Evolutionary conservation across 53 echinoderm and acorn worm genomes (phyloP), one percentile per base, ranked within the genome.

Genomic region (Astropecten irregularis): DNA sequence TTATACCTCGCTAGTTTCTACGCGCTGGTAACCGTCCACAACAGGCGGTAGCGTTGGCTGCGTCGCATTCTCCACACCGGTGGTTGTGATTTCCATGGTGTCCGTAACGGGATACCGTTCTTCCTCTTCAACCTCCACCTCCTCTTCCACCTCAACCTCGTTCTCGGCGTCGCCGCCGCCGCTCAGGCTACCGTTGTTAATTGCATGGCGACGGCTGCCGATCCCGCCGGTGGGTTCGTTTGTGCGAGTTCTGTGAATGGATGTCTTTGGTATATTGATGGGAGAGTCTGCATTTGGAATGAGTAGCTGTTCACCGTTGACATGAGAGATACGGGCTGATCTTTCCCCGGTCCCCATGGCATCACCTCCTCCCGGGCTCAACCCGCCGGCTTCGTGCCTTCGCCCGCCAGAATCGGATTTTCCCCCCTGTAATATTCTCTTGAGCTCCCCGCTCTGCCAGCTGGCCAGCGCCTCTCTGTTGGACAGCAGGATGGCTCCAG

Each of bases 1-100:
- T n/a, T n/a, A 26, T 69, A 84, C 84, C 84, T 84, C 70, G 26
- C 19, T 14, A 9, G 44, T 40, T 0, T 40, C 55, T 5, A 84
- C 31, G 22, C 58, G 34, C 70, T 70, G 47, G 29, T 84, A 84
- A 18, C 84, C 84, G 7, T 84, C 84, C 44, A 84, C 84, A 20
- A 30, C 49, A 9, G 84, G 46, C 36, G 84, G 54, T 40, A 70
- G 46, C 37, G 84, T 39, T 10, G 69, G 84, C 52, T 30, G 55
- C 42, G 84, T 69, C 8, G 70, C 59, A 70, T 58, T 84, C 18
- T 42, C 84, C 14, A 69, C 69, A 50, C 49, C 53, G 13, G 53
- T 42, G 7, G 83, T 83, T 4, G 83, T 83, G 23, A 59, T 48
- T 58, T 84, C 69, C 29, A 69, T n/a, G 9, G 69, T 40, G 29